These are phyloP conservation scores for Porites divaricata DNA, from an alignment of 92 coral and sea anemone species.

Conservation along the genomic window DNA sequence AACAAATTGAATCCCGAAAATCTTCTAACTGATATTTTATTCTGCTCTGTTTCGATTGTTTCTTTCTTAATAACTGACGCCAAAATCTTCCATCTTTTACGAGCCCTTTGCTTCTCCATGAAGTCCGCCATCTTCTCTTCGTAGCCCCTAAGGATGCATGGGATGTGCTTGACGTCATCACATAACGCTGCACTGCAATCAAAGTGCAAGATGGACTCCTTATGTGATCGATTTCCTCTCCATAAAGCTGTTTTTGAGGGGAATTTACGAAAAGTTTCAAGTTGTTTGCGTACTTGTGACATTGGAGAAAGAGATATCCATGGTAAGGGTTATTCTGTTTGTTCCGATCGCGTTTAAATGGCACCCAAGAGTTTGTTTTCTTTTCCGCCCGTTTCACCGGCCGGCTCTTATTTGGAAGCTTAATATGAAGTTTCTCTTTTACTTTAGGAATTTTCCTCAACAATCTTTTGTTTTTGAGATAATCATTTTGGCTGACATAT, in stretches of 20 bases:
- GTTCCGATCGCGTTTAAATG: neutral
- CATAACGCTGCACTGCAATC: neutral
- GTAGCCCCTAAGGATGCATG: conserved; percentile 7
- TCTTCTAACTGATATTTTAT: conserved; percentile 73
- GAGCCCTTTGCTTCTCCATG: conserved; percentile 41
- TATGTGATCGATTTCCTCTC: conserved; percentile 84
- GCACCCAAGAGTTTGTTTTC: conserved; percentile 32
- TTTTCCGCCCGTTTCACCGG: conserved; percentile 23
- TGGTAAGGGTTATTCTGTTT: conserved; percentile 60
- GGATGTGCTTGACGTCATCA: conserved; percentile 36
- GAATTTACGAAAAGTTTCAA: conserved; percentile 91
- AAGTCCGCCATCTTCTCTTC: conserved; percentile 22
- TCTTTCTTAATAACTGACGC: conserved; percentile 71
- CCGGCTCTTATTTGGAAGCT: conserved; percentile 1
- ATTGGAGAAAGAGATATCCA: conserved; percentile 87
- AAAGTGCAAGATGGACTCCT: conserved; percentile 21
- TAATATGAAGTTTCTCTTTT: too few relatives aligned
- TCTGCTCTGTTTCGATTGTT: conserved; percentile 12
- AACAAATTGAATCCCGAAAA: conserved; percentile 80
- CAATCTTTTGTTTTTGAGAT: too few relatives aligned
- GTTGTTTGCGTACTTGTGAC: conserved; percentile 78
- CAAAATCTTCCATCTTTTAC: conserved; percentile 77
- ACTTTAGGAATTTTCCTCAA: too few relatives aligned
- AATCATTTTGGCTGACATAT: too few relatives aligned
- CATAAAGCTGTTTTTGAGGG: conserved; percentile 98